These are phyloP conservation scores for Chiloscyllium punctatum DNA, from an alignment of 2,797 vertebrate species.

Conservation along the genomic window DNA sequence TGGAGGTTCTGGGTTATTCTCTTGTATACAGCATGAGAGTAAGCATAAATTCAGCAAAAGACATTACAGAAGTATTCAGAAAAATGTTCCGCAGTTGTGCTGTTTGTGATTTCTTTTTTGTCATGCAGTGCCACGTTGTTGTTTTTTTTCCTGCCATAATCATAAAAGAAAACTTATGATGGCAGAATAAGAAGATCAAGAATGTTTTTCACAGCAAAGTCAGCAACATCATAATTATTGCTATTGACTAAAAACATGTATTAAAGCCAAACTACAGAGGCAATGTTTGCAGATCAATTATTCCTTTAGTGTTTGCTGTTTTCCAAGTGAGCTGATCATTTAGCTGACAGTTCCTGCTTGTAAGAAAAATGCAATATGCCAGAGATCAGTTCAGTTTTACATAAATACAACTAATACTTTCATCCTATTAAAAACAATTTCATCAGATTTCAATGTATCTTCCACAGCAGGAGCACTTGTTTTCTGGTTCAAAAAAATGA, in stretches of 20 bases:
- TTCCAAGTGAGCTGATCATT: constrained; percentile 22
- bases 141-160: background rate
- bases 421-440: background rate
- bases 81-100: background rate
- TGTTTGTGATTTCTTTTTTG: background rate
- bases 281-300: constrained; percentile 35
- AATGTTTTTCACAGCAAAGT: constrained; percentile 16
- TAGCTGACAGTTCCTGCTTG: constrained; percentile 10
- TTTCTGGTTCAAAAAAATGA: background rate
- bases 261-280: constrained; percentile 25
- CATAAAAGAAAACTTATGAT: background rate
- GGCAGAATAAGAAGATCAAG: background rate
- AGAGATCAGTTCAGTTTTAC: constrained; percentile 19
- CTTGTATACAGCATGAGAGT: background rate
- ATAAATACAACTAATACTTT: background rate
- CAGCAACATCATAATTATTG: background rate
- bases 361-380: constrained; percentile 15
- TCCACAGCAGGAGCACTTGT: background rate
- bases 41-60: background rate
- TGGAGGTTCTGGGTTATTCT: background rate
- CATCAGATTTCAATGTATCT: background rate
- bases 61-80: background rate
- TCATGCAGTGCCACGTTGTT: background rate
- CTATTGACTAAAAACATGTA: constrained; percentile 27
- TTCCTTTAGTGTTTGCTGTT: constrained; percentile 10